Evolutionary conservation across 2,888 invertebrate genomes (phyloP), one percentile per base, ranked within the genome.

Genomic region (Microctonus aethiopoides): DNA sequence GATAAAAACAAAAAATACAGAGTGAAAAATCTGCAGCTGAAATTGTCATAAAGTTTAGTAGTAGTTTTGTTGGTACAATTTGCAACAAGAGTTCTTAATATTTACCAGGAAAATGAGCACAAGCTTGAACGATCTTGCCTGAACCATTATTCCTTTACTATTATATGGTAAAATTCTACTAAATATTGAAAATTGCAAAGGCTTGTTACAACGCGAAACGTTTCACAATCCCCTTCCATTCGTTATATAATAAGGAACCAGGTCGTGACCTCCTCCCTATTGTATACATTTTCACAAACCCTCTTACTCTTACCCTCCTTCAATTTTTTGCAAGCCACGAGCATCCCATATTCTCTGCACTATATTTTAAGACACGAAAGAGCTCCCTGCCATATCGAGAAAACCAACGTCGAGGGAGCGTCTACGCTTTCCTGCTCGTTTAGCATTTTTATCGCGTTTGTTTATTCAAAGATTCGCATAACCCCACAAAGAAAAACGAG

Each of bases 141-240:
- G n/a, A n/a, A n/a, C 7, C 29, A 29, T 29, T 29, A 5, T 29
- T 29, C 4, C 29, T 29, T 29, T 29, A 3, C 59, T 29, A 57
- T 68, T 60, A 71, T 62, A 71, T 62, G 75, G 72, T 73, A n/a
- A n/a, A 72, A 72, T 73, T 63, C 73, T 72, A 73, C 72, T 75
- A 74, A 76, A 78, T 76, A 76, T 77, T 76, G 77, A 76, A 78
- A 76, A 76, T 77, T 77, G 71, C 72, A 61, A 64, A 67, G n/a
- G 71, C 73, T 75, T 72, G 74, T 74, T 75, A 75, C 65, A 72
- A 69, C 36, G 65, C 67, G 64, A 67, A 75, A 67, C 66, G 67
- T 68, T 75, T 69, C 62, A 64, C n/a, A n/a, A n/a, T n/a, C 56
- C 61, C 56, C 54, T 63, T 51, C 41, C 65, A 36, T 57, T 46